Conservation (phyloP, 92 coral and sea anemone genomes). For the Meandrina meandrites region DNA sequence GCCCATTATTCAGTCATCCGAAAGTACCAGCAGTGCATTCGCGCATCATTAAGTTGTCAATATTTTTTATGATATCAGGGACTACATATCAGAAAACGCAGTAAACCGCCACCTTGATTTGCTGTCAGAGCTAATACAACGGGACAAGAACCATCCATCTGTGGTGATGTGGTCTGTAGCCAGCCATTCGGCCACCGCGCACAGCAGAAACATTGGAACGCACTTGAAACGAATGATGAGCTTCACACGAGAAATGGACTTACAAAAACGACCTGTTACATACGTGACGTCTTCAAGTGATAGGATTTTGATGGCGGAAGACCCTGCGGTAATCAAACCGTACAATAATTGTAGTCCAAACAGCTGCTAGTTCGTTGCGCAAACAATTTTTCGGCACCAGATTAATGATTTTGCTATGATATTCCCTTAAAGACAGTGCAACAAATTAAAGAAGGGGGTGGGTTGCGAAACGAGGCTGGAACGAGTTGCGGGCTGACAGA, state of each 20-base stretch:
- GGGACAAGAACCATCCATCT: constrained; percentile 93
- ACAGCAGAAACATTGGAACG: constrained; percentile 50
- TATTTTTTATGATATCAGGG: no score
- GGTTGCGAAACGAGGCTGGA: no score
- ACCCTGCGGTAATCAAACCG: constrained; percentile 76
- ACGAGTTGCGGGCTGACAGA: no score
- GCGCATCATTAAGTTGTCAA: neutral
- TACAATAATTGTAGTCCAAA: neutral
- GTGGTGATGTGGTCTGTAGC: constrained; percentile 97
- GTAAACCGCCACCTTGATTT: constrained; percentile 67
- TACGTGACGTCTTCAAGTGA: constrained; percentile 68
- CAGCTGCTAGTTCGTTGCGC: no score
- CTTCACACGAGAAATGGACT: constrained; percentile 67
- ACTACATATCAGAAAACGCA: constrained; percentile 61
- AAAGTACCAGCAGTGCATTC: no score
- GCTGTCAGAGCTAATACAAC: constrained; percentile 67
- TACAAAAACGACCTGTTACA: constrained; percentile 80
- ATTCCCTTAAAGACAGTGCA: no score
- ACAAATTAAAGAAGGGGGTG: no score
- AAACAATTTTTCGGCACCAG: no score
- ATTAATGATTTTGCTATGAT: no score
- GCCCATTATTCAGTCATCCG: no score
- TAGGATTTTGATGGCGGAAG: constrained; percentile 57
- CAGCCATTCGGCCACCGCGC: constrained; percentile 66
- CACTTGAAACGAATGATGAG: constrained; percentile 68